Evolutionary conservation across 1,140 invertebrate species (phyloP), one percentile per base, ranked within the genome.

Genomic region (Halictus rubicundus): DNA sequence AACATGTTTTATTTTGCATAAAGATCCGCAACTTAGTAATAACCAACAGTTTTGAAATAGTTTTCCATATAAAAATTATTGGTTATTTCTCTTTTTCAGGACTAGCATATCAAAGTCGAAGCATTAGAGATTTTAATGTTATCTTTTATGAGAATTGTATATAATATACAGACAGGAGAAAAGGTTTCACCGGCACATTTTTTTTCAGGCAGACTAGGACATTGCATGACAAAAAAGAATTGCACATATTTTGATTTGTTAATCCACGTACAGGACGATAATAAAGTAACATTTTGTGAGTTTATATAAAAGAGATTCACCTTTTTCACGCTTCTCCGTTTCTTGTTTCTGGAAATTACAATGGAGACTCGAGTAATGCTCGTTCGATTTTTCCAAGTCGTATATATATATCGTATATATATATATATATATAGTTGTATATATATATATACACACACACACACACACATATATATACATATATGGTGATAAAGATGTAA

Each of bases 61-160:
- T 46, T 39, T 57, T 19, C 76, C 16, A 63, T 59, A 54, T 27
- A 32, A 71, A 63, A 39, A 14, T n/a, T 49, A 32, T 82, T 70
- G 69, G 10, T 46, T 46, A 46, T 46, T 46, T 46, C 14, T 46
- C 42, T 83, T 79, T 90, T 91, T 57, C 83, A 91, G 90, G 76
- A 86, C 90, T 66, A 90, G 84, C 70, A 91, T 91, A 88, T 91
- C 90, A 1, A 91, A 91, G 71, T 89, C 82, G 2, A 91, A 91
- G 65, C 90, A 89, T 75, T 91, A 65, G 90, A 66, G 46, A 37
- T 63, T 64, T 57, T 61, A 57, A 72, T 6, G 2, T 9, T 49
- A 49, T 25, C 37, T 77, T 59, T 39, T 27, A 71, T 64, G 8
- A 71, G 32, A 63, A 42, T 75, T 85, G 83, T 79, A 85, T 73